Base-by-base conservation (phyloP, 2,797 vertebrate genomes). In the Poliocrania exsul region DNA sequence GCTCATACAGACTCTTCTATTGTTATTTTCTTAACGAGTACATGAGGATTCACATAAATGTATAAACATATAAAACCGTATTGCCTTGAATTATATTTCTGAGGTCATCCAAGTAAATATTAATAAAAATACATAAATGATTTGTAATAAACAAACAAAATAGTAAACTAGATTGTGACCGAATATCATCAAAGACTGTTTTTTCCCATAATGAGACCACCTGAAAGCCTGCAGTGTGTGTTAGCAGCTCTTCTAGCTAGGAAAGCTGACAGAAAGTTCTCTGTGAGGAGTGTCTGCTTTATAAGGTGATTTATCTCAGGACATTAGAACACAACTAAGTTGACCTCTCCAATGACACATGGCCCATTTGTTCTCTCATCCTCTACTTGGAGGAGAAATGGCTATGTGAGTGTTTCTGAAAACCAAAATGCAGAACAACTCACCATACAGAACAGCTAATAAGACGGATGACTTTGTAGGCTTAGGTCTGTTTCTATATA, bases 231-330 rank as follows among this genome's bases (percentile, higher is more conserved):
- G 23, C 16, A 62, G n/a, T 60, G 49, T 78, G 33, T 89, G 13
- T 26, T 79, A 88, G 29, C 20, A 28, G 4, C 56, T 89, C 50
- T 84, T 84, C 70, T 70, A 87, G 44, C 28, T 29, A 49, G 25
- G 31, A 84, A 80, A 81, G 20, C 19, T 62, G 72, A 61, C 38
- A 70, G 58, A 72, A 85, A 82, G 25, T 82, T 87, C 38, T 69
- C 38, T 66, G 25, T 64, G 51, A 94, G 23, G n/a, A 86, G 31
- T 33, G 9, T 69, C 49, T 80, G 51, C 56, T 83, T 83, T 80
- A 86, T 26, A 64, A 53, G 17, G 46, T 90, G 79, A 92, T 89
- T 87, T 95, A 89, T 91, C 95, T 89, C 44, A 70, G 74, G 60
- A 80, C 28, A 73, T 47, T 35, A 88, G n/a, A 80, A 83, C 37